Base-by-base conservation (phyloP, 2,888 invertebrate genomes). In the Fragum sueziense region DNA sequence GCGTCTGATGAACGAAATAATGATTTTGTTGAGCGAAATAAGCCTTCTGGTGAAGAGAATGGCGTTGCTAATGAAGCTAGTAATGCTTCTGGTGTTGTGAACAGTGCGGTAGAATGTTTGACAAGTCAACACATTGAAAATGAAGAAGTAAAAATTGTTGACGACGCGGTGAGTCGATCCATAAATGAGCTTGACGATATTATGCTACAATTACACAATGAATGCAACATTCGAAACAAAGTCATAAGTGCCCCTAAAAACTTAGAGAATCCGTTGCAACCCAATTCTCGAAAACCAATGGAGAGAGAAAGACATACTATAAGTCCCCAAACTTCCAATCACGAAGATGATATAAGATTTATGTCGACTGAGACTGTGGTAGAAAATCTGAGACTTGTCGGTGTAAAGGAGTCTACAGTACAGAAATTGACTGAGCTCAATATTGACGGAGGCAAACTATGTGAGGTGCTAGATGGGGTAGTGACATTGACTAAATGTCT, bases 381-480 rank as follows among this genome's bases (percentile, higher is more conserved):
- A 1, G 70, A 79, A 6, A 79, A 74, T 29, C 71, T 89, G 47
- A 71, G 74, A 54, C 54, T 71, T 7, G 74, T 87, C 25, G 89
- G 89, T 0, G 84, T 89, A 27, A 82, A 80, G 22, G 74, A 78
- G 20, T 61, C 71, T 20, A 83, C 86, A 0, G 74, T 88, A 9
- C 76, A 85, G 0, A 76, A 51, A 14, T 74, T 89, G 3, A 70
- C 69, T 37, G 70, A 80, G 2, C 62, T 82, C 51, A 81, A 80
- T 20, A 73, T 89, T 9, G 84, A 88, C 72, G 88, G 88, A 3
- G 72, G 73, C 7, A 62, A 72, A n/a, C 75, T 89, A 47, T 52
- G 74, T 14, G 80, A 80, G 4, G 76, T 87, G 31, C 70, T 84
- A 29, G 79, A 85, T 14, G 82, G 80, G 7, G 84, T 80, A 20